These are phyloP conservation scores for Tuberolachnus salignus DNA, from an alignment of 2,888 invertebrate species.

Conservation along the genomic window DNA sequence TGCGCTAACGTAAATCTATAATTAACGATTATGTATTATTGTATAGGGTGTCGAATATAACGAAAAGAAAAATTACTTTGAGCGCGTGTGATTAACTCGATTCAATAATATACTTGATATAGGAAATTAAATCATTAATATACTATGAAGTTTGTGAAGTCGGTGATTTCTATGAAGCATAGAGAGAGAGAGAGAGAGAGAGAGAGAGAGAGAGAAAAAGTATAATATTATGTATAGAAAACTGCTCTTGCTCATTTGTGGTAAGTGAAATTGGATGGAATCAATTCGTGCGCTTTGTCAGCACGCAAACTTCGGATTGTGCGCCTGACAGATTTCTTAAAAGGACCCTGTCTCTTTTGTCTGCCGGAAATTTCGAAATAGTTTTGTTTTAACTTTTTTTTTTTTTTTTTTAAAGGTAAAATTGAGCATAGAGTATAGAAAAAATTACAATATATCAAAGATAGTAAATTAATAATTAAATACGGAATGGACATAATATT, in stretches of 20 bases:
- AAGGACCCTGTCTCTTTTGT: conserved; percentile 51
- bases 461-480: not conserved
- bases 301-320: conserved; percentile 9
- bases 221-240: conserved; percentile 12
- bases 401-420: conserved; percentile 23
- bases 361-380: conserved; percentile 15
- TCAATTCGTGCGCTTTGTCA: conserved; percentile 26
- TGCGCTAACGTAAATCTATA: not conserved
- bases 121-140: not conserved
- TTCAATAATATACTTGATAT: not conserved
- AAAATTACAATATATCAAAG: conserved; percentile 34
- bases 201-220: not conserved
- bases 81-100: conserved; percentile 6
- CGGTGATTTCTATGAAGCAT: conserved; percentile 10
- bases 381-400: not conserved
- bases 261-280: conserved; percentile 39
- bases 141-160: no score
- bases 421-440: conserved; percentile 46
- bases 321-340: conserved; percentile 35
- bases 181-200: not conserved
- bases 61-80: not conserved
- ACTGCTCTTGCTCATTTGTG: conserved; percentile 27
- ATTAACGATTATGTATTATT: not conserved
- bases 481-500: conserved; percentile 1
- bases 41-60: not conserved